Evolutionary conservation across 2,797 vertebrate genomes (phyloP), one percentile per base, ranked within the genome.

Genomic region (Peromyscus aztecus): DNA sequence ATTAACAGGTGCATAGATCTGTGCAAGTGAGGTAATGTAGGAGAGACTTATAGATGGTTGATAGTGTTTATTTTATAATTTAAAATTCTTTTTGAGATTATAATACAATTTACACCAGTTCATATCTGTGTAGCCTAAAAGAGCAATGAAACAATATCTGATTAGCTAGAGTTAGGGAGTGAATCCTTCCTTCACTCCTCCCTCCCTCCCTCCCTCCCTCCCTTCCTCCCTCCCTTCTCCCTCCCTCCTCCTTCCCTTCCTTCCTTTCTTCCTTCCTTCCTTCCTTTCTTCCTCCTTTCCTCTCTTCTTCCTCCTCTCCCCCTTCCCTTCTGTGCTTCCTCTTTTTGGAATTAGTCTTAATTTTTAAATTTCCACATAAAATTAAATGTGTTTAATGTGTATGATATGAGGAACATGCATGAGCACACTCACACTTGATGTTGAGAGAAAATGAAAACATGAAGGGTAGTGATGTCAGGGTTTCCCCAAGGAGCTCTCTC

Each of bases 181-280:
- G 0, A 14, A 31, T 31, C 19, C 6, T 17, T 31, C 17, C 19
- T 46, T 0, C 8, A 12, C n/a, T 0, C 8, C 29, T 34, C 19
- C 46, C 46, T 49, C 9, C 49, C 49, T 34, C 23, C 12, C 4
- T 11, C 23, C 17, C 4, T 34, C 21, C 21, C 19, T 46, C 0
- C 9, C 29, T 34, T 19, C 69, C 17, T 17, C 23, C 19, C 6
- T 17, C 16, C 11, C 2, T 34, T 37, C 21, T 34, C 19, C 46
- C 46, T 49, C 4, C 49, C 11, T 34, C 23, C 12, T 11, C 23
- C 17, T 2, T 34, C 21, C 21, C 19, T 46, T 0, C 9, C 29
- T 34, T 19, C 69, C 17, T 17, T 34, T 12, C 6, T 17, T 23
- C 11, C 2, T 34, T 37, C 21, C 13, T 46, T 0, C 8, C 29